Percentiles rank a stretch among this genome's conserved stretches.
These are phyloP conservation scores for Lepidotrigona ventralis DNA, from an alignment of 1,140 invertebrate genomes.

Conservation along the genomic window DNA sequence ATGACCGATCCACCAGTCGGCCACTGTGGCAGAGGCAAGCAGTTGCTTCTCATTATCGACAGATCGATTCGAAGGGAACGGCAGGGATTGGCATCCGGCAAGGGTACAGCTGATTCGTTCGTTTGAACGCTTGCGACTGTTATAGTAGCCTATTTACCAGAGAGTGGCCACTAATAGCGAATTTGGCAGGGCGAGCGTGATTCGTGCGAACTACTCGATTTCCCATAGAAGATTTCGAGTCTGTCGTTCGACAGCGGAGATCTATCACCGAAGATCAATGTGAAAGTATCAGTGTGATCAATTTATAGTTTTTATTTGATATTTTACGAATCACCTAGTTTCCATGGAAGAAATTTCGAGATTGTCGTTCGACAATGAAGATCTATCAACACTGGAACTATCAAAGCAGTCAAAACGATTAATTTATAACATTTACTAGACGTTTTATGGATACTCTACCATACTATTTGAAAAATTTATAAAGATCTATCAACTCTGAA, in stretches of 20 bases:
- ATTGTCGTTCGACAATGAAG: no score
- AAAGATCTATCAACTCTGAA: no score
- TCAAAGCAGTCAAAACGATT: no score
- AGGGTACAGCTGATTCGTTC: background rate
- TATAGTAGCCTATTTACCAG: background rate
- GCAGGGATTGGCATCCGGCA: background rate
- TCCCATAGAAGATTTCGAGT: no score
- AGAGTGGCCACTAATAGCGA: constrained; percentile 3
- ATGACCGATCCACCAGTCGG: background rate
- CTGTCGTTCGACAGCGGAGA: background rate
- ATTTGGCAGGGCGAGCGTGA: background rate
- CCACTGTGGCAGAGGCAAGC: background rate
- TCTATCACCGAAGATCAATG: background rate
- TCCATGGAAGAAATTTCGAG: no score
- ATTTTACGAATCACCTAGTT: no score
- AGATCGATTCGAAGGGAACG: constrained; percentile 1
- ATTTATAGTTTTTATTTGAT: no score
- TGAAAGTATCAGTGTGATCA: background rate
- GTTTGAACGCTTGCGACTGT: background rate
- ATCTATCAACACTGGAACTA: no score
- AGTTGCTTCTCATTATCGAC: constrained; percentile 8
- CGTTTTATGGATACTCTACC: no score
- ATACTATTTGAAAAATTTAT: no score
- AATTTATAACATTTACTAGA: no score
- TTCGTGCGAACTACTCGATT: background rate